Evolutionary conservation across 2,888 invertebrate genomes (phyloP).

Genomic region (Eustalomyia histrio): DNA sequence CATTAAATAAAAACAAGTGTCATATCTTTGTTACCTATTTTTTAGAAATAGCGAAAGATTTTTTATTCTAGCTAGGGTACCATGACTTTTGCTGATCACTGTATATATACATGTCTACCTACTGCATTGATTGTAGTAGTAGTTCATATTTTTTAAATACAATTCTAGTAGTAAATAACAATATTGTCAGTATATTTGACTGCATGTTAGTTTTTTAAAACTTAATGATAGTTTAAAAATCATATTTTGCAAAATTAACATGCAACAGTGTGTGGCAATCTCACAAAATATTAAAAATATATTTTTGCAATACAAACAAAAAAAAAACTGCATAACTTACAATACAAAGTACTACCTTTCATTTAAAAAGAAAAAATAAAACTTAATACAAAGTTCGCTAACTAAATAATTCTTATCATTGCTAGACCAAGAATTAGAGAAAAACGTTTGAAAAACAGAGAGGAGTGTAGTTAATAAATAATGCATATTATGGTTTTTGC

Average conservation of each 20-base stretch:
- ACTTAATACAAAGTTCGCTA: neutral
- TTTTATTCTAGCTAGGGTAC: too few relatives aligned
- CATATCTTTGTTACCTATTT: too few relatives aligned
- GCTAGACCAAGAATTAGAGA: neutral
- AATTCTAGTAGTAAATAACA: neutral
- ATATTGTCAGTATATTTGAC: neutral
- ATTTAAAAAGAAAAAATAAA: neutral
- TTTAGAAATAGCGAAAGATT: too few relatives aligned
- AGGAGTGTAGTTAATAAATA: neutral
- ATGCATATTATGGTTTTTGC: slow-evolving; percentile 1
- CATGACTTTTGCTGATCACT: too few relatives aligned
- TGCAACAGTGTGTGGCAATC: slow-evolving; percentile 50
- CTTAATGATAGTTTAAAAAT: slow-evolving; percentile 47
- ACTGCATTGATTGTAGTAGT: too few relatives aligned
- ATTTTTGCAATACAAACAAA: slow-evolving; percentile 1
- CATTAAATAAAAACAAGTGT: too few relatives aligned
- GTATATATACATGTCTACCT: too few relatives aligned
- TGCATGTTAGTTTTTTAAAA: neutral
- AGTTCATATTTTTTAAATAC: too few relatives aligned
- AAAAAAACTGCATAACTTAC: neutral
- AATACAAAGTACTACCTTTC: neutral
- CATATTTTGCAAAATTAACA: slow-evolving; percentile 34
- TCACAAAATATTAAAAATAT: slow-evolving; percentile 42
- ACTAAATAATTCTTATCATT: neutral
- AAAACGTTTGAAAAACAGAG: neutral